Evolutionary conservation across 2,113 vertebrate genomes (phyloP), one percentile per base, ranked within the genome.

Genomic region (Saccopteryx leptura): DNA sequence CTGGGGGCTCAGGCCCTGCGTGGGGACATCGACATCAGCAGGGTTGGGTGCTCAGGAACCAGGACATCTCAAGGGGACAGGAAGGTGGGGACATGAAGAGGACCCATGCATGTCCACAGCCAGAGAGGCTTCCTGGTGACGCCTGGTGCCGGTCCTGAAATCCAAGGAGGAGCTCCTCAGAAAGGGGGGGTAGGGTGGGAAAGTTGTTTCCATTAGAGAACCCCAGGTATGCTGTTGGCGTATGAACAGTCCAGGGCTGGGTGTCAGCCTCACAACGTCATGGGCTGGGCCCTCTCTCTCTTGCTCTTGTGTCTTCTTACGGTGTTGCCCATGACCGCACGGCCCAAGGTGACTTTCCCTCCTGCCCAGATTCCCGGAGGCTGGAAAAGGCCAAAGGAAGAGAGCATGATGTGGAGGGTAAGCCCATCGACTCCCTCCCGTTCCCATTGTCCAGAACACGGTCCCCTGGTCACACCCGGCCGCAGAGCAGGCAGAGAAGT

Each of bases 1-100:
- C 61, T 19, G 46, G 65, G 50, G 78, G 15, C 39, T 54, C 56
- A 50, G 1, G 11, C 48, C 1, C 75, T 0, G 50, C 4, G 2
- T 2, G 1, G 39, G 17, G 17, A 75, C 54, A 13, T 9, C 1
- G 48, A n/a, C 9, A 1, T 9, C 88, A 13, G 1, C 24, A 56
- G 46, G 72, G 66, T 2, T 15, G 14, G 58, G 12, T 4, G 9
- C 74, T 33, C 28, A 1, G 14, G 79, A 50, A 7, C 79, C 5
- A 1, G 8, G 50, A 75, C 12, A 63, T 50, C 66, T 56, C 82
- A 39, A 24, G 75, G 61, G 39, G n/a, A 50, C 3, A 23, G 31
- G 23, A 6, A 9, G 13, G 48, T 8, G 60, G 65, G 60, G 15
- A 7, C 0, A 2, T 7, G 15, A 74, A 54, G 18, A 31, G 1